Evolutionary conservation across 2,797 vertebrate genomes (phyloP).

Genomic region (Babyrousa celebensis): DNA sequence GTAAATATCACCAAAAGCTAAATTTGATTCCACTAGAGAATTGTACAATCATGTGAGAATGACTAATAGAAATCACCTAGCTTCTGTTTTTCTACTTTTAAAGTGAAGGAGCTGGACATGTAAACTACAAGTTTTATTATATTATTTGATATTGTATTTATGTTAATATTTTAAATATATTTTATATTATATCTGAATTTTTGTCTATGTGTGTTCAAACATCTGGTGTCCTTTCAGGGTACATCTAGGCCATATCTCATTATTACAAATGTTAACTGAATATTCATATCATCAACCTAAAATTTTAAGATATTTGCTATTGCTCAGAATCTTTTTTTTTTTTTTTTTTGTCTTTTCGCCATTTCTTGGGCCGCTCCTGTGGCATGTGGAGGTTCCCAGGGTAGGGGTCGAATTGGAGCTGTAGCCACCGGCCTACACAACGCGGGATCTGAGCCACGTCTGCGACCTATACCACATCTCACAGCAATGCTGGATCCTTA

Average conservation of each 20-base stretch:
- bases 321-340: neutral
- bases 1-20: constrained; percentile 16
- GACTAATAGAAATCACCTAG: neutral
- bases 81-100: constrained; percentile 43
- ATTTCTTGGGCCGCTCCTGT: no score
- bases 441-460: no score
- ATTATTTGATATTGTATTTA: constrained; percentile 66
- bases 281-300: neutral
- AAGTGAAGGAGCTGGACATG: neutral
- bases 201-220: neutral
- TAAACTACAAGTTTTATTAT: constrained; percentile 20
- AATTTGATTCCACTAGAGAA: constrained; percentile 36
- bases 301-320: constrained; percentile 13
- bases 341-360: no score
- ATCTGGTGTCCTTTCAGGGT: neutral
- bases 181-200: constrained; percentile 16
- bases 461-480: no score
- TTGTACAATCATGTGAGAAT: constrained; percentile 2
- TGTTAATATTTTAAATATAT: constrained; percentile 72
- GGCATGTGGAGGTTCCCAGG: no score
- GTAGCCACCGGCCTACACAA: no score
- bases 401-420: no score
- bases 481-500: no score
- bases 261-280: constrained; percentile 21
- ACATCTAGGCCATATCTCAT: neutral